phyloP scores from a whole-genome alignment of 2,888 invertebrate species.

The Acleris emargana region DNA sequence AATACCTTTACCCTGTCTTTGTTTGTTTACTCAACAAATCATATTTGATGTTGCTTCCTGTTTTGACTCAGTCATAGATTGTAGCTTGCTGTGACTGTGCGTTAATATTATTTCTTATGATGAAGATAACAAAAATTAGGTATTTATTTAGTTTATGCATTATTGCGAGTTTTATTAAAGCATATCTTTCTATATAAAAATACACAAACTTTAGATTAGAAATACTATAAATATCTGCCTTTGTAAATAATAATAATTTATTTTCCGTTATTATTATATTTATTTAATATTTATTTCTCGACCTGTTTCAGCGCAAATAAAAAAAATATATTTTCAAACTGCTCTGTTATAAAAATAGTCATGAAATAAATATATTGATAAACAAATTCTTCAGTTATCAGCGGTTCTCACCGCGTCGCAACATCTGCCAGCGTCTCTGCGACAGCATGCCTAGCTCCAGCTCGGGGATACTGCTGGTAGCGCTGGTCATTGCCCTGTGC shows the following conservation, averaged over 20 bases:
- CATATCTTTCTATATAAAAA: no score
- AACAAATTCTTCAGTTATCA: constrained; percentile 59
- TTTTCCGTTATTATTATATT: no score
- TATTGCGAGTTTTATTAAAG: no score
- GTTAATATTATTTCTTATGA: background rate
- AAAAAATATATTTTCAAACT: no score
- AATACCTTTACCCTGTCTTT: constrained; percentile 16
- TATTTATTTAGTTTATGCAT: no score
- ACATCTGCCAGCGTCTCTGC: constrained; percentile 56
- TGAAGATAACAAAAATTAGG: background rate
- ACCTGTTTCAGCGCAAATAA: no score
- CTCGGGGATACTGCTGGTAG: constrained; percentile 64
- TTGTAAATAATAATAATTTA: no score
- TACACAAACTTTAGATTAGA: no score
- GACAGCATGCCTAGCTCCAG: constrained; percentile 59
- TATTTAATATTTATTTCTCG: no score
- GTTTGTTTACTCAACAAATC: background rate
- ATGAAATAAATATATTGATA: background rate
- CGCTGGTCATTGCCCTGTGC: constrained; percentile 64
- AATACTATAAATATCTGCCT: no score
- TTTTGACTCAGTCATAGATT: background rate
- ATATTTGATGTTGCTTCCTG: background rate
- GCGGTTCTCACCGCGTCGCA: constrained; percentile 65
- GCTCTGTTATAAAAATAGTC: no score
- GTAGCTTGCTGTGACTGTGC: background rate